Conservation (phyloP, 1,140 invertebrate genomes). For the Arctopsyche grandis region DNA sequence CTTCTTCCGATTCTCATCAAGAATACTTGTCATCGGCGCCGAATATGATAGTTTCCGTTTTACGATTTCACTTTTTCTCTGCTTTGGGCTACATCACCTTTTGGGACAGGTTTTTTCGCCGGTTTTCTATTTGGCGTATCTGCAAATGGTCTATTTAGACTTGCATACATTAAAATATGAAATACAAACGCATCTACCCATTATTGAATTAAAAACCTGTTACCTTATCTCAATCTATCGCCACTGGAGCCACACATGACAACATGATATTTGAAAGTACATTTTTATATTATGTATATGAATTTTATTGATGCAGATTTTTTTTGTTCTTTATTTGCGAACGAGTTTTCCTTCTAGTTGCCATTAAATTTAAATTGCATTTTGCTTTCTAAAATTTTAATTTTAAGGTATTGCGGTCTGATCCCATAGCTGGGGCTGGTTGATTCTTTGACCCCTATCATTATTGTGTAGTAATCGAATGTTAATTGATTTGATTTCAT, state of each 20-base stretch:
- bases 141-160: not conserved
- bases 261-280: too few species aligned
- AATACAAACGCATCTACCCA: too few species aligned
- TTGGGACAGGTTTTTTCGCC: not conserved
- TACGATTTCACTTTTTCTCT: conserved; percentile 12
- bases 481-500: not conserved
- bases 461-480: not conserved
- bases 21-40: not conserved
- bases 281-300: too few species aligned
- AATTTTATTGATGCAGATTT: too few species aligned
- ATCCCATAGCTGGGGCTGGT: not conserved
- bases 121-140: too few species aligned
- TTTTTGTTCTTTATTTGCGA: too few species aligned
- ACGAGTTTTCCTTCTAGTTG: too few species aligned
- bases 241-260: too few species aligned
- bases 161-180: not conserved
- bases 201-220: too few species aligned
- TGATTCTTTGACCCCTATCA: not conserved
- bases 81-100: conserved; percentile 13
- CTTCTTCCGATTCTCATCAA: not conserved
- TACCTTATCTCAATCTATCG: too few species aligned
- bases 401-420: not conserved
- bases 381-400: conserved; percentile 9
- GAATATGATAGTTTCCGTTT: conserved; percentile 1
- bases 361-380: not conserved